Evolutionary conservation across 1,140 invertebrate species (phyloP).

Genomic region (Scaptomyza pallida): DNA sequence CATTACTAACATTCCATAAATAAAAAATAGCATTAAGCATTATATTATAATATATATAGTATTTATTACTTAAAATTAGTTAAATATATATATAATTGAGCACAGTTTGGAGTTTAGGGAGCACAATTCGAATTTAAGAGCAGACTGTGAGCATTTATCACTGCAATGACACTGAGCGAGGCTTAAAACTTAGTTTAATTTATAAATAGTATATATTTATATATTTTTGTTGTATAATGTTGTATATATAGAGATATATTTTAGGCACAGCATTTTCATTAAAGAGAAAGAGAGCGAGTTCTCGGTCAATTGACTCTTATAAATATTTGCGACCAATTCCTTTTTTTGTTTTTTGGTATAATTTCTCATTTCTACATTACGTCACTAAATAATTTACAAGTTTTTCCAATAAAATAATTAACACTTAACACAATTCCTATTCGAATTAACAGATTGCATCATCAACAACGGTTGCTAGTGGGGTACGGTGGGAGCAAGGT

Average conservation of each 20-base stretch:
- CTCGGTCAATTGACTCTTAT: constrained; percentile 9
- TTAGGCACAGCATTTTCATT: constrained; percentile 56
- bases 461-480: not conserved
- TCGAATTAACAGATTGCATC: constrained; percentile 17
- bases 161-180: constrained; percentile 40
- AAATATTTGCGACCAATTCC: constrained; percentile 20
- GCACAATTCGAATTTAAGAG: constrained; percentile 33
- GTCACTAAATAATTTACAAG: constrained; percentile 37
- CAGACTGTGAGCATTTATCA: constrained; percentile 37
- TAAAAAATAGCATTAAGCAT: not conserved
- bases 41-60: not conserved
- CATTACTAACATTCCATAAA: constrained; percentile 3
- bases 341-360: constrained; percentile 13
- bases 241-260: constrained; percentile 20
- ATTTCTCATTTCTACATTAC: constrained; percentile 8
- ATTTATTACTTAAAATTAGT: constrained; percentile 17
- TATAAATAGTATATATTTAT: constrained; percentile 14
- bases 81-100: constrained; percentile 30
- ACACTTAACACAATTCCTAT: constrained; percentile 31
- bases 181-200: constrained; percentile 19
- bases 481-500: not conserved
- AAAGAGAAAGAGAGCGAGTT: constrained; percentile 12
- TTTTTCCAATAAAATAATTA: constrained; percentile 4
- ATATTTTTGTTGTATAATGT: constrained; percentile 5
- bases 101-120: constrained; percentile 31